Percentiles rank a stretch among this genome's conserved stretches.
Conservation (phyloP, 2,888 invertebrate species). For the Branchipolynoe longqiensis region DNA sequence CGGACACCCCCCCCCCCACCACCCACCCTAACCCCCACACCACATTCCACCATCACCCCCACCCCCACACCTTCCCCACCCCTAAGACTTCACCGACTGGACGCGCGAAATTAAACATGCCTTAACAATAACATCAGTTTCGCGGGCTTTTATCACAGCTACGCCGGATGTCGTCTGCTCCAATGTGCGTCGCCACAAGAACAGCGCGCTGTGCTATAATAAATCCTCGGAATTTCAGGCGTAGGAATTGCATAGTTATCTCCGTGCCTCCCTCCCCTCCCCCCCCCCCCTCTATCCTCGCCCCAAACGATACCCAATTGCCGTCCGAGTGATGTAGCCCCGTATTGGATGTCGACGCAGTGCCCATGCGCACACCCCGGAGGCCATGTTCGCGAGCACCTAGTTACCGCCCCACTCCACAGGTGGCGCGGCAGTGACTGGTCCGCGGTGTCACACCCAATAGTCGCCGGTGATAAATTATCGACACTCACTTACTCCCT, state of each 20-base stretch:
- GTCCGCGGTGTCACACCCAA: conserved; percentile 45
- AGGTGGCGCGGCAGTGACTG: conserved; percentile 51
- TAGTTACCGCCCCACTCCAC: conserved; percentile 48
- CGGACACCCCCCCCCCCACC: conserved; percentile 4
- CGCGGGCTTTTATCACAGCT: too few species aligned
- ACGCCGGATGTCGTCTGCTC: too few species aligned
- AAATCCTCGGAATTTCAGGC: too few species aligned
- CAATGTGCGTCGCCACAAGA: too few species aligned
- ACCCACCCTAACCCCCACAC: too few species aligned
- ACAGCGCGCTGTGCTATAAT: too few species aligned
- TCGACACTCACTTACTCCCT: not conserved
- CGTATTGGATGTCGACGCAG: conserved; percentile 20
- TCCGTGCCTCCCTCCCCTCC: not conserved
- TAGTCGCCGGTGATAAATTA: conserved; percentile 39
- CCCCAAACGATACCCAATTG: conserved; percentile 26
- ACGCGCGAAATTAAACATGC: too few species aligned
- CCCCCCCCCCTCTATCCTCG: not conserved
- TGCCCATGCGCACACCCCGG: conserved; percentile 4
- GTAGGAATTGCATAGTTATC: too few species aligned
- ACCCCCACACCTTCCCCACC: too few species aligned
- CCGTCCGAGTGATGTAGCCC: conserved; percentile 27
- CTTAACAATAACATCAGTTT: too few species aligned
- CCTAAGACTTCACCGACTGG: too few species aligned
- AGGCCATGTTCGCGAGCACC: conserved; percentile 53
- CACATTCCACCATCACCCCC: too few species aligned